Base-by-base conservation (phyloP, 2,113 vertebrate species). In the Thymallus thymallus region DNA sequence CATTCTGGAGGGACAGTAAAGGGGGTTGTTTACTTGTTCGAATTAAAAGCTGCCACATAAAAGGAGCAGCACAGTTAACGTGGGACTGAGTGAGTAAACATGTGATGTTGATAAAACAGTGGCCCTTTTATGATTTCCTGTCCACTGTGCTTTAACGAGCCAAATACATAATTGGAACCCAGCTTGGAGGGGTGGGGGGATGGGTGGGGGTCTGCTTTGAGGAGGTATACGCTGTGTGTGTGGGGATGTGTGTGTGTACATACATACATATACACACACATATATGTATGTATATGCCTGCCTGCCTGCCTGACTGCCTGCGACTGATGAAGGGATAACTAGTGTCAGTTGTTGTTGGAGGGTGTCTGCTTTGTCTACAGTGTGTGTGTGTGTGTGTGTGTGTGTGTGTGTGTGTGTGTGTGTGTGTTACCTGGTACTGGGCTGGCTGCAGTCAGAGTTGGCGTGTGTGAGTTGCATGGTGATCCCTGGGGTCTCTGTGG, bases 351-450 rank as follows among this genome's bases (percentile, higher is more conserved):
- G 35, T 30, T 30, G 29, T 2, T 41, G 35, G 0, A 10, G 35
- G 35, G 35, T 41, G 35, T 41, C 7, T 41, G 35, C 35, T 41
- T 41, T 41, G 35, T 41, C 35, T 41, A 41, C 35, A 41, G 35
- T 41, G 35, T 41, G 35, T 41, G 35, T 41, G 35, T 41, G 35
- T 35, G 32, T 35, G 6, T 7, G 32, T 35, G 32, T 35, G 32
- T 7, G 32, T 35, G 32, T 35, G 13, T 69, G 24, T 32, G 45
- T 69, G 68, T 30, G 41, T 1, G 68, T 61, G 24, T 60, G 55
- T 69, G 62, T 73, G 72, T 32, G 26, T 55, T 89, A 97, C 96
- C 97, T 95, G 0, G 91, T 87, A 87, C 92, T 89, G 23, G 93
- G 90, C n/a, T 94, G 95, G 72, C 74, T 63, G 0, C 90, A 92